Evolutionary conservation across 1,140 invertebrate species (phyloP).

Genomic region (Acromyrmex heyeri): DNA sequence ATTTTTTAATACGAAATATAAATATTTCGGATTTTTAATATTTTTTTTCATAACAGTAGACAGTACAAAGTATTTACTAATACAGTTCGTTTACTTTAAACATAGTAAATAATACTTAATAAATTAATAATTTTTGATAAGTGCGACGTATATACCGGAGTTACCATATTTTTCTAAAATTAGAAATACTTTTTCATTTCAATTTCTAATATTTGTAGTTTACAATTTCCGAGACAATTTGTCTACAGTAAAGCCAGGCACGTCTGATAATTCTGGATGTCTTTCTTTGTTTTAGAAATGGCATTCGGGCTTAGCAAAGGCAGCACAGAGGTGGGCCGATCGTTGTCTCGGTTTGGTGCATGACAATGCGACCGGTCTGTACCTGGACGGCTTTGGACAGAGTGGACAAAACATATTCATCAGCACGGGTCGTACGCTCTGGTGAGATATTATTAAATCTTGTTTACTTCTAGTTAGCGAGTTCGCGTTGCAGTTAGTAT

Average conservation of each 20-base stretch:
- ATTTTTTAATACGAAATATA: too few relatives aligned
- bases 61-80: too few relatives aligned
- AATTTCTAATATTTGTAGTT: neutral
- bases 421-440: constrained; percentile 92
- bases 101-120: too few relatives aligned
- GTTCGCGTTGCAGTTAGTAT: constrained; percentile 13
- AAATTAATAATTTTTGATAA: too few relatives aligned
- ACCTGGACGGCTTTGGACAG: constrained; percentile 89
- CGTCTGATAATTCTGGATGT: neutral
- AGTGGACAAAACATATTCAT: constrained; percentile 95
- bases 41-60: too few relatives aligned
- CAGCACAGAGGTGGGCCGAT: constrained; percentile 92
- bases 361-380: constrained; percentile 89
- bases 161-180: too few relatives aligned
- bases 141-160: too few relatives aligned
- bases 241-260: neutral
- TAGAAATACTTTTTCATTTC: neutral
- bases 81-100: too few relatives aligned
- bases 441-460: constrained; percentile 87
- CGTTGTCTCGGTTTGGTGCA: constrained; percentile 91
- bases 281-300: constrained; percentile 88
- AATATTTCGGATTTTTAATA: too few relatives aligned
- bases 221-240: neutral
- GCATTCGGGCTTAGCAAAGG: constrained; percentile 90
- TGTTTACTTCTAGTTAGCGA: constrained; percentile 52